Evolutionary conservation across 2,888 invertebrate species (phyloP).

Genomic region (Diplazon laetatorius): DNA sequence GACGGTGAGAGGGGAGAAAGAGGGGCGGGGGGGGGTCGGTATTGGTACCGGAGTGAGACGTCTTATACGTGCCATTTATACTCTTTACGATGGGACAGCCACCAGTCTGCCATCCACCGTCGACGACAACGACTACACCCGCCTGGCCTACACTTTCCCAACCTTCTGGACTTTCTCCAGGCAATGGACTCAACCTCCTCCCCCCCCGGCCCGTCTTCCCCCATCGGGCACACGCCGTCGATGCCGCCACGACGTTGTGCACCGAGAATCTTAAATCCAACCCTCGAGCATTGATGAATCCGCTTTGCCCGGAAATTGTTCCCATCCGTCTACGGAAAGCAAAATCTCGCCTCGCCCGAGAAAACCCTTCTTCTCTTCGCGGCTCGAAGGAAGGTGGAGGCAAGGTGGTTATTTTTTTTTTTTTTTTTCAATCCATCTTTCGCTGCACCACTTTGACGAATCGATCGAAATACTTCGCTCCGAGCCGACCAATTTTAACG

Average conservation of each 20-base stretch:
- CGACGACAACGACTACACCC: slow-evolving; percentile 25
- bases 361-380: slow-evolving; percentile 55
- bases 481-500: background rate
- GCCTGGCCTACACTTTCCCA: too few relatives aligned
- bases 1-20: too few relatives aligned
- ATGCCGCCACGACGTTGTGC: slow-evolving; percentile 62
- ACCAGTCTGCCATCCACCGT: slow-evolving; percentile 69
- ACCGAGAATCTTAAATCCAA: slow-evolving; percentile 75
- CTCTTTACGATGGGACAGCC: slow-evolving; percentile 72
- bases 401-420: slow-evolving; percentile 17
- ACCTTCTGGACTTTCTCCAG: slow-evolving; percentile 56
- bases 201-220: too few relatives aligned
- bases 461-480: slow-evolving; percentile 56
- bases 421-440: slow-evolving; percentile 5
- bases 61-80: slow-evolving; percentile 77
- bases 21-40: slow-evolving; percentile 5
- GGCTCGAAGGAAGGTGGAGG: too few relatives aligned
- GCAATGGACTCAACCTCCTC: slow-evolving; percentile 55
- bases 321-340: slow-evolving; percentile 75
- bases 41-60: slow-evolving; percentile 53
- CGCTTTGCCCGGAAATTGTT: slow-evolving; percentile 77
- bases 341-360: slow-evolving; percentile 57
- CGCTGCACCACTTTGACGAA: slow-evolving; percentile 65
- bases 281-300: slow-evolving; percentile 77
- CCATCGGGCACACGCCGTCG: slow-evolving; percentile 46